Conservation (phyloP, 1,140 invertebrate genomes). For the Ectropis grisescens region DNA sequence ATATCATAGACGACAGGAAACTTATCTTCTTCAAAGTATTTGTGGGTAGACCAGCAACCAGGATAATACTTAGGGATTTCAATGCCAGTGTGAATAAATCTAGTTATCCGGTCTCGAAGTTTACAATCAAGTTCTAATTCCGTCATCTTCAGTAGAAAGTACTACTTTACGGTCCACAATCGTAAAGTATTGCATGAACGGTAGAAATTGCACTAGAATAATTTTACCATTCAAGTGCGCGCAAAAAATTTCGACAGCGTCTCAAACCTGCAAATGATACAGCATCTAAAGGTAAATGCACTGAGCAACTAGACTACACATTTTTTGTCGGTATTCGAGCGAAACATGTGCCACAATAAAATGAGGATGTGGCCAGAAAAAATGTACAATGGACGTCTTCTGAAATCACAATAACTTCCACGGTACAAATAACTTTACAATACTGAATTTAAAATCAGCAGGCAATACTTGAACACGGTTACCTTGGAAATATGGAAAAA, state of each 20-base stretch:
- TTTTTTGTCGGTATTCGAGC: conserved; percentile 52
- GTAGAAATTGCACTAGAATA: no score
- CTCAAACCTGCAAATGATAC: conserved; percentile 22
- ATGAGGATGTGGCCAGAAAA: conserved; percentile 67
- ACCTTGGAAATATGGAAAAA: no score
- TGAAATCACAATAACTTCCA: no score
- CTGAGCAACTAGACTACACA: conserved; percentile 27
- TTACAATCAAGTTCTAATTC: conserved; percentile 29
- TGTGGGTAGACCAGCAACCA: conserved; percentile 68
- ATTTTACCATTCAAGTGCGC: no score
- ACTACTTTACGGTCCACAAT: neutral
- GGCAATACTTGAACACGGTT: no score
- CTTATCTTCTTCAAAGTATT: conserved; percentile 64
- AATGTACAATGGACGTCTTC: conserved; percentile 53
- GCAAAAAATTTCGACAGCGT: neutral
- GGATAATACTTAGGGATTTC: conserved; percentile 71
- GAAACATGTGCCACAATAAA: conserved; percentile 59
- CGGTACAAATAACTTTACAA: no score
- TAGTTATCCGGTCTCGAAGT: conserved; percentile 45
- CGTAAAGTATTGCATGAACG: no score
- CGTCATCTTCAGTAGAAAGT: conserved; percentile 8
- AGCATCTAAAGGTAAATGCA: conserved; percentile 28
- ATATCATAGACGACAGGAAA: conserved; percentile 57
- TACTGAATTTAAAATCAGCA: no score
- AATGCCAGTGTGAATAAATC: conserved; percentile 71